Base-by-base conservation (phyloP, 2,888 invertebrate genomes). In the Sphaerophoria rueppellii region DNA sequence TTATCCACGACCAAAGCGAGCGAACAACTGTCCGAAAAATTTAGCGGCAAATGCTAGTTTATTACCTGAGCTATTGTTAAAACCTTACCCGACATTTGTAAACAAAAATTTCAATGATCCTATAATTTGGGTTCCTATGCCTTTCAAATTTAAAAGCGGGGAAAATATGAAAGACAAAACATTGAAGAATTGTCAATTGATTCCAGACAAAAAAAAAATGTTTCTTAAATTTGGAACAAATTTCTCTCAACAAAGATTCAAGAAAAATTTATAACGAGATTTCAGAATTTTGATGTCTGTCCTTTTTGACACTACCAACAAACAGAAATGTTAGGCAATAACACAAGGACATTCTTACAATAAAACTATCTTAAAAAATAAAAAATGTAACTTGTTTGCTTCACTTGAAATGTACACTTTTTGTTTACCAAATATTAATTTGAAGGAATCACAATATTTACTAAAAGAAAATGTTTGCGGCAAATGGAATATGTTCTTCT, bases 301-400 rank as follows among this genome's bases (percentile, higher is more conserved):
- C 90, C 91, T 89, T 88, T 90, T 91, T 89, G 91, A 91, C 90
- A 89, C 90, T 88, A 87, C 88, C 89, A 88, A 89, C 75, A 5
- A 5, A 0, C 40, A 43, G 2, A 43, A 7, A 11, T 35, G 52
- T 67, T 88, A 89, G 89, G 89, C 88, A 87, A 90, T 87, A 91
- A 91, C 91, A 91, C 91, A 89, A 90, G 89, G 89, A 90, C 90
- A 88, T 61, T 86, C 9, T 16, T 32, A 7, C 12, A n/a, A 12
- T n/a, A 6, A 40, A 43, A 60, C 6, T 46, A 46, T 32, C 0
- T n/a, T 0, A 24, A 16, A 24, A 40, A 6, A 9, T 14, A 35
- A 6, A 24, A 16, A 24, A 40, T 2, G 4, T 14, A 35, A 6
- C n/a, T 35, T 14, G 24, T 24, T 14, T 32, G 43, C 43, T 61